These are phyloP conservation scores for Drosophila equinoxialis DNA, from an alignment of 1,140 invertebrate genomes.

Conservation along the genomic window DNA sequence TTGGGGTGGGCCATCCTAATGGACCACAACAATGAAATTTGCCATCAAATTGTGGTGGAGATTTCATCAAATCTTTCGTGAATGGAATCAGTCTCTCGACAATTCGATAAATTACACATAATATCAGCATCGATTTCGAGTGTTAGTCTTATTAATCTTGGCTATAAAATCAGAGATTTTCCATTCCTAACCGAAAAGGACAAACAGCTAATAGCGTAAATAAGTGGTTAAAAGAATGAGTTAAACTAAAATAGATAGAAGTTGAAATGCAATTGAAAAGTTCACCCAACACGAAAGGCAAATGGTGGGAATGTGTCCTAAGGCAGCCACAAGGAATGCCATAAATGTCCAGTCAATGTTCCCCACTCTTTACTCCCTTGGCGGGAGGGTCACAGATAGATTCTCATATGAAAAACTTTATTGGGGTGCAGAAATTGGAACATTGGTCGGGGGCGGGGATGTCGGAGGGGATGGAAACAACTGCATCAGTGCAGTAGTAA, in stretches of 20 bases:
- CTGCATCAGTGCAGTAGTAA: slow-evolving; percentile 42
- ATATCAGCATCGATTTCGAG: not conserved
- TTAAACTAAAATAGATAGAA: slow-evolving; percentile 48
- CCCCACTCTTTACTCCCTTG: not conserved
- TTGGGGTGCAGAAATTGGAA: slow-evolving; percentile 6
- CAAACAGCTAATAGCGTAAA: not conserved
- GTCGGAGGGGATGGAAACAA: slow-evolving; percentile 35
- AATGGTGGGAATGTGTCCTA: not conserved
- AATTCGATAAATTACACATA: not conserved
- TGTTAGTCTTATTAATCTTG: too few relatives aligned
- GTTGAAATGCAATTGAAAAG: slow-evolving; percentile 76
- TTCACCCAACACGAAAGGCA: slow-evolving; percentile 29
- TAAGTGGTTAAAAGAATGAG: too few relatives aligned
- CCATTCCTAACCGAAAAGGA: slow-evolving; percentile 8
- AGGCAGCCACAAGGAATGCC: slow-evolving; percentile 54
- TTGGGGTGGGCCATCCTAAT: not conserved
- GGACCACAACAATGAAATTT: slow-evolving; percentile 10
- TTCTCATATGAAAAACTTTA: slow-evolving; percentile 69
- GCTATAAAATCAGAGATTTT: too few relatives aligned
- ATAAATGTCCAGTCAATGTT: slow-evolving; percentile 59
- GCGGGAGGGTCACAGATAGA: slow-evolving; percentile 33
- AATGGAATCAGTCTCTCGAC: not conserved
- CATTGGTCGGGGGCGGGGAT: too few relatives aligned
- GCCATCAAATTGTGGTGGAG: not conserved
- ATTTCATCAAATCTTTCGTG: not conserved